Percentiles rank a stretch among this genome's conserved stretches.
Conservation (phyloP, 2,113 vertebrate genomes). For the Pycnonotus jocosus region DNA sequence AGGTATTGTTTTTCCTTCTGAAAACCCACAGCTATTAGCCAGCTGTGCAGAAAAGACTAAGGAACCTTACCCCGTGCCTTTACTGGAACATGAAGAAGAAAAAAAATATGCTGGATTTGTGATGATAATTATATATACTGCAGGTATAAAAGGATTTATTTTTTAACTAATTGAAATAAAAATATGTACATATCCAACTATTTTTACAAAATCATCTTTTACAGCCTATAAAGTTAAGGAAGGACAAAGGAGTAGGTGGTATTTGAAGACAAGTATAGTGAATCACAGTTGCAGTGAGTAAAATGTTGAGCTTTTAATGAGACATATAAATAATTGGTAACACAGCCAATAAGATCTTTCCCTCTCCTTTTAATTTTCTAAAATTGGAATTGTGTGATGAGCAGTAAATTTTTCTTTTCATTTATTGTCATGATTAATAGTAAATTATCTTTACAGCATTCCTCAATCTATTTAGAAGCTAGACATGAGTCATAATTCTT, state of each 20-base stretch:
- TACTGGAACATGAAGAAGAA: background rate
- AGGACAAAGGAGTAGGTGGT: background rate
- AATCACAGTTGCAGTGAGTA: background rate
- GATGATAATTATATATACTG: background rate
- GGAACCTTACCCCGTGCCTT: background rate
- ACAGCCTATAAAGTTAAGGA: background rate
- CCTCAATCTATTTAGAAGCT: background rate
- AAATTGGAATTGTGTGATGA: background rate
- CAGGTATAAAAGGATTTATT: background rate
- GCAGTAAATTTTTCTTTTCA: slow-evolving; percentile 31
- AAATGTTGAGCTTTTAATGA: background rate
- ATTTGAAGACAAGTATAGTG: background rate
- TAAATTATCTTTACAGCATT: background rate
- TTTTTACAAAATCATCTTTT: background rate
- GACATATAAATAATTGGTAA: background rate
- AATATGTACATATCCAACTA: background rate
- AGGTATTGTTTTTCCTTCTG: background rate
- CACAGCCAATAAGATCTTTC: background rate
- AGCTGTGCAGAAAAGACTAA: background rate
- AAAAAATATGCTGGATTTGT: background rate
- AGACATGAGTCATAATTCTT: background rate
- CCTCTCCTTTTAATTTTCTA: background rate
- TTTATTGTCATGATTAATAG: background rate
- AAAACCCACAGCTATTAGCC: background rate
- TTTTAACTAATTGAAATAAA: background rate